Percentiles rank a stretch among this genome's conserved stretches.
Conservation (phyloP, 2,113 vertebrate genomes). For the Calidris pygmaea region DNA sequence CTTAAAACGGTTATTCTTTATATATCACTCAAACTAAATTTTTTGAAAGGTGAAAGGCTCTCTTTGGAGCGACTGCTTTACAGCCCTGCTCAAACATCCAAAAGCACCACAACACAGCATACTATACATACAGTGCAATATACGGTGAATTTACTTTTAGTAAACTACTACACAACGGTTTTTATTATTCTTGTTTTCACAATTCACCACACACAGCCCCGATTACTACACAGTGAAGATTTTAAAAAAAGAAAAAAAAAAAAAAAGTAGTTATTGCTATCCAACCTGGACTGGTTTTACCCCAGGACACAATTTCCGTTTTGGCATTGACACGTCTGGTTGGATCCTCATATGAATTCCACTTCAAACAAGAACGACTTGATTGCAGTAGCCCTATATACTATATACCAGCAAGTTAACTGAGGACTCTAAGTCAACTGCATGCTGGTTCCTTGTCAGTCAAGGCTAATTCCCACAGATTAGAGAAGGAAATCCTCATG, state of each 20-base stretch:
- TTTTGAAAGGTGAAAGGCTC: neutral
- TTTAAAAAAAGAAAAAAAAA: neutral
- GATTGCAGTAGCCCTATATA: neutral
- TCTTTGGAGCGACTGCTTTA: neutral
- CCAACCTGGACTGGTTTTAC: constrained; percentile 38
- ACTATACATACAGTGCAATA: neutral
- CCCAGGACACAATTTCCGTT: neutral
- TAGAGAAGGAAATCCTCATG: constrained; percentile 34
- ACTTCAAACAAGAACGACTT: neutral
- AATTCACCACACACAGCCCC: neutral
- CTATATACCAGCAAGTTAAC: neutral
- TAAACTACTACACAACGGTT: neutral
- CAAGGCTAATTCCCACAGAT: constrained; percentile 55
- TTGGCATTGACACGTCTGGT: neutral
- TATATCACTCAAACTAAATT: neutral
- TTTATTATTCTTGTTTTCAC: neutral
- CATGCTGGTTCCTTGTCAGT: neutral
- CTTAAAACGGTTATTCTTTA: neutral
- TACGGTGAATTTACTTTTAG: neutral
- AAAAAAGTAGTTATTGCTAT: neutral
- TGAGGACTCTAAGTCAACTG: neutral
- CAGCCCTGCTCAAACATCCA: neutral
- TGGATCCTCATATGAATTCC: constrained; percentile 6
- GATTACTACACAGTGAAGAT: neutral
- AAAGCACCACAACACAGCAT: neutral